Conservation (phyloP, 2,888 invertebrate species). For the Tholera decimalis region DNA sequence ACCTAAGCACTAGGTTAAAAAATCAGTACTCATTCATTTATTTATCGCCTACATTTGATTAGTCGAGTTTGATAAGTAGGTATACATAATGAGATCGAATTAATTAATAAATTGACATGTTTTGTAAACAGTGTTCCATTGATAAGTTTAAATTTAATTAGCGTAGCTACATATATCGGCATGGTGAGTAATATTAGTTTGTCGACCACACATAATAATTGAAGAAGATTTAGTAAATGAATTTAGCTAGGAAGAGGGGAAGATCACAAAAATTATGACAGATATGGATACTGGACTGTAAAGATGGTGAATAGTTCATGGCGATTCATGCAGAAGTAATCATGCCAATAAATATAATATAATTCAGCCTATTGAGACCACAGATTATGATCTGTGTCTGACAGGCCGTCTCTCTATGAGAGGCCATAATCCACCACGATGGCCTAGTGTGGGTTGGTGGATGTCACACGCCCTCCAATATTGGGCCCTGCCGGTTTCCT, state of each 20-base stretch:
- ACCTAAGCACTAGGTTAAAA: not conserved
- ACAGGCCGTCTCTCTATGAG: too few species aligned
- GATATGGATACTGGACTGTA: not conserved
- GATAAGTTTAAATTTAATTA: conserved; percentile 34
- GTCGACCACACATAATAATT: too few species aligned
- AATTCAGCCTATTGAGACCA: too few species aligned
- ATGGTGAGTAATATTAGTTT: too few species aligned
- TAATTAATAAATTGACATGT: conserved; percentile 38
- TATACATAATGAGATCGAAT: conserved; percentile 24
- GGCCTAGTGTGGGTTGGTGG: too few species aligned
- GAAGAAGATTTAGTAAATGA: not conserved
- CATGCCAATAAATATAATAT: too few species aligned
- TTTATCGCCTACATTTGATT: conserved; percentile 4
- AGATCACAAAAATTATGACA: not conserved
- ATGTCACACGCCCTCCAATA: too few species aligned
- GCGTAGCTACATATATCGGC: not conserved
- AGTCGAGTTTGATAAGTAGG: conserved; percentile 33
- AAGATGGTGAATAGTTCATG: not conserved
- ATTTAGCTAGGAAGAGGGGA: not conserved
- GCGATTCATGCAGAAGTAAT: not conserved
- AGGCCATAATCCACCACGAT: too few species aligned
- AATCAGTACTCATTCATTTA: conserved; percentile 7
- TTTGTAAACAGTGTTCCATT: conserved; percentile 37
- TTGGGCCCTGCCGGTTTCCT: too few species aligned
- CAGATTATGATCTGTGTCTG: too few species aligned